Conservation (phyloP, 2,888 invertebrate genomes). For the Incurvaria masculella region DNA sequence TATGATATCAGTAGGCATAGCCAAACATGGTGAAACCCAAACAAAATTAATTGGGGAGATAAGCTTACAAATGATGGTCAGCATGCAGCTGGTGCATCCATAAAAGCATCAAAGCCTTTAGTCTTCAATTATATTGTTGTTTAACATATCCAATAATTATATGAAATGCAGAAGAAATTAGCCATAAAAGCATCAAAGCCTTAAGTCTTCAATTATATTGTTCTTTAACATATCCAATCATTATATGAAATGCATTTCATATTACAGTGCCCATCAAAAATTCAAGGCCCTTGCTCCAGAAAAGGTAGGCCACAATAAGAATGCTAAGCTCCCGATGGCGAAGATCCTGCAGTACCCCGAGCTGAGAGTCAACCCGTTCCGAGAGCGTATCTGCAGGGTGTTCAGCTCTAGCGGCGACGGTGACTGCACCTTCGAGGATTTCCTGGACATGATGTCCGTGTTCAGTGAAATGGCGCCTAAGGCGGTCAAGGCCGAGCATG, state of each 20-base stretch:
- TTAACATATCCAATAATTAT: too few species aligned
- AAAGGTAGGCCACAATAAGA: conserved; percentile 84
- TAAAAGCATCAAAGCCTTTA: too few species aligned
- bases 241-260: too few species aligned
- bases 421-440: conserved; percentile 93
- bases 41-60: too few species aligned
- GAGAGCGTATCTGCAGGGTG: conserved; percentile 89
- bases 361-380: conserved; percentile 86
- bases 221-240: conserved; percentile 10
- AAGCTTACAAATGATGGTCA: too few species aligned
- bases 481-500: conserved; percentile 92
- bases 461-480: conserved; percentile 90
- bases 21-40: too few species aligned
- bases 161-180: too few species aligned
- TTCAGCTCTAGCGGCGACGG: conserved; percentile 87
- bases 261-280: conserved; percentile 79
- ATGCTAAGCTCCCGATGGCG: conserved; percentile 79
- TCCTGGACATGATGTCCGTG: conserved; percentile 95
- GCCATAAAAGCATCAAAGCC: too few species aligned
- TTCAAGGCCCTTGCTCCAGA: conserved; percentile 88
- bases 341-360: conserved; percentile 87
- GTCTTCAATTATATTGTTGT: too few species aligned
- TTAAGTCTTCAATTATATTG: conserved; percentile 5
- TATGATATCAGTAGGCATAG: too few species aligned
- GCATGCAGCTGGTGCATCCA: too few species aligned